A percentile compares a stretch with the other conserved stretches of the same genome.
These are phyloP conservation scores for Drosophila fuyamai DNA, from an alignment of 1,140 invertebrate species.

Conservation along the genomic window DNA sequence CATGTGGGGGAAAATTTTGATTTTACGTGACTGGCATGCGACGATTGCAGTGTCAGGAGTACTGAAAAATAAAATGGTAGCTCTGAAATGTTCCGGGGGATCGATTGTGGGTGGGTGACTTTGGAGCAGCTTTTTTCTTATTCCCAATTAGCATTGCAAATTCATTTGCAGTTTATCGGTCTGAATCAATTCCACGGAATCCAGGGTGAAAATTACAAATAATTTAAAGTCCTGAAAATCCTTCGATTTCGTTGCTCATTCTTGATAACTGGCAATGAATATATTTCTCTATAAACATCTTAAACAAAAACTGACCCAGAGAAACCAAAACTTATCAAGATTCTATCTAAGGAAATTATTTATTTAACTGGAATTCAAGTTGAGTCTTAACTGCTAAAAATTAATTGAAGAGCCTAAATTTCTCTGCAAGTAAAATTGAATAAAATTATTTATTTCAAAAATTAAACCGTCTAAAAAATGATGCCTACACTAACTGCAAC, in stretches of 20 bases:
- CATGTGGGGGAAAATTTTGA: conserved; percentile 45
- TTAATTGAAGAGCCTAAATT: too few species aligned
- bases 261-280: background rate
- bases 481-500: too few species aligned
- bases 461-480: too few species aligned
- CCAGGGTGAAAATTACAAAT: conserved; percentile 5
- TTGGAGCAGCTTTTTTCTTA: conserved; percentile 43
- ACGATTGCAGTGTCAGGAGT: conserved; percentile 20
- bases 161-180: conserved; percentile 35
- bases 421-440: too few species aligned
- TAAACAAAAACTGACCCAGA: too few species aligned
- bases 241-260: background rate
- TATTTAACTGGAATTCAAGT: background rate
- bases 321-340: too few species aligned
- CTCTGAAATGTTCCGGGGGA: background rate
- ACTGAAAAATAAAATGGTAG: conserved; percentile 2
- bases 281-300: too few species aligned
- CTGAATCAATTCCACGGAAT: conserved; percentile 17
- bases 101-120: conserved; percentile 33
- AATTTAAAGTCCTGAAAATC: conserved; percentile 11
- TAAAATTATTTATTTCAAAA: too few species aligned
- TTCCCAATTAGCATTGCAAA: conserved; percentile 49
- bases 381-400: too few species aligned
- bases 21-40: conserved; percentile 70
- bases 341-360: background rate